A percentile compares a stretch with the other conserved stretches of the same genome.
phyloP scores from a whole-genome alignment of 2,113 vertebrate genomes.

The Paracanthobrama guichenoti region DNA sequence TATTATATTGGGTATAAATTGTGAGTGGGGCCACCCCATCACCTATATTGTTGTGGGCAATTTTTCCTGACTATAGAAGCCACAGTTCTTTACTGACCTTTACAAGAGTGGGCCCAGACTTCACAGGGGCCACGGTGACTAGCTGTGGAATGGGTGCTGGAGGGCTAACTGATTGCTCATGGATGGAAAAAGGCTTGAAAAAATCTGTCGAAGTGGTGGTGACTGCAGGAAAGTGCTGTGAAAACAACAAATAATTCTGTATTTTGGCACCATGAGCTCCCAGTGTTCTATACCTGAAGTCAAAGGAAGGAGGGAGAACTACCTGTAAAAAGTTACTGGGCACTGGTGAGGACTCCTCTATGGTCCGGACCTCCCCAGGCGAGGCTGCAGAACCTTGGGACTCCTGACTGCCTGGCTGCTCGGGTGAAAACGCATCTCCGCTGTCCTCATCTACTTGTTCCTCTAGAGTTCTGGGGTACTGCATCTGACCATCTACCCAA shows the following conservation, averaged over 20 bases:
- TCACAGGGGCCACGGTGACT: constrained; percentile 73
- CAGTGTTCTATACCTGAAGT: too few species aligned
- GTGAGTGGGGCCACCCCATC: too few species aligned
- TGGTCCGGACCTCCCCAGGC: constrained; percentile 81
- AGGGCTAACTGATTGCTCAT: constrained; percentile 66
- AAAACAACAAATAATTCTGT: constrained; percentile 11
- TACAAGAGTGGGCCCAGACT: constrained; percentile 84
- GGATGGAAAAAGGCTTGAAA: constrained; percentile 77
- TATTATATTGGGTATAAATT: too few species aligned
- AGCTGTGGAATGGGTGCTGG: constrained; percentile 66
- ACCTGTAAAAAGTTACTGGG: constrained; percentile 75
- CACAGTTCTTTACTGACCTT: constrained; percentile 78
- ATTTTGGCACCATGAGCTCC: not conserved
- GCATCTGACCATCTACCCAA: constrained; percentile 83
- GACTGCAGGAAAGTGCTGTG: constrained; percentile 78
- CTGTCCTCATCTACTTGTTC: constrained; percentile 94
- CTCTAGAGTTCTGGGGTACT: constrained; percentile 83
- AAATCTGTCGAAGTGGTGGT: constrained; percentile 78
- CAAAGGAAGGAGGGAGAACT: not conserved
- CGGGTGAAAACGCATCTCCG: constrained; percentile 91
- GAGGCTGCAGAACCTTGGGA: constrained; percentile 88
- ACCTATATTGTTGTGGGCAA: too few species aligned
- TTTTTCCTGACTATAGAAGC: not conserved
- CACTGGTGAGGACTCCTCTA: constrained; percentile 79
- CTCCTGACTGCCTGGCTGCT: constrained; percentile 95